These are phyloP conservation scores for Mastacembelus armatus DNA, from an alignment of 2,797 vertebrate genomes.

Conservation along the genomic window DNA sequence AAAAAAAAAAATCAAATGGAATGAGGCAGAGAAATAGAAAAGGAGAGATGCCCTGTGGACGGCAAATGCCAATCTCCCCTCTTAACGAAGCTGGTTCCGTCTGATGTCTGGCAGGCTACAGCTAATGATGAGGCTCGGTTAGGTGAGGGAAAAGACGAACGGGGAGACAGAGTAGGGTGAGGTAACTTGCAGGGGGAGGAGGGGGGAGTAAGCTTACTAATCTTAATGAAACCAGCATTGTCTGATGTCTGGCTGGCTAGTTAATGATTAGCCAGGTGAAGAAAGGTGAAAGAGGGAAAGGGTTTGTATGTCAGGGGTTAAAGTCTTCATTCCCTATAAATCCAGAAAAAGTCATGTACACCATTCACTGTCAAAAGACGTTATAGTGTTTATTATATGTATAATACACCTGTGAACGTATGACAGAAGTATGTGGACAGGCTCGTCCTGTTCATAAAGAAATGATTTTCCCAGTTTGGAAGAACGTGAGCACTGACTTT, in stretches of 20 bases:
- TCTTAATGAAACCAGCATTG: slow-evolving; percentile 50
- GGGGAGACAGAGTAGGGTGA: background rate
- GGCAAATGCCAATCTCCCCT: slow-evolving; percentile 52
- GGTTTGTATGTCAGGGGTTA: no score
- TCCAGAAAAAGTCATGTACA: slow-evolving; percentile 27
- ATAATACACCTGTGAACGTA: no score
- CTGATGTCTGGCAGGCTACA: slow-evolving; percentile 56
- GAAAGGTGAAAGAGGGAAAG: background rate
- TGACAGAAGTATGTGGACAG: no score
- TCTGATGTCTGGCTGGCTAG: slow-evolving; percentile 47
- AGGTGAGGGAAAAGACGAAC: slow-evolving; percentile 34
- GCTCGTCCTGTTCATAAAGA: no score
- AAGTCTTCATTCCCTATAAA: background rate
- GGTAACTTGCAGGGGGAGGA: background rate
- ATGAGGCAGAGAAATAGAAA: slow-evolving; percentile 28
- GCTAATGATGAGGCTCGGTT: slow-evolving; percentile 69
- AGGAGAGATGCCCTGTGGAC: slow-evolving; percentile 38
- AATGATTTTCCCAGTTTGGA: background rate
- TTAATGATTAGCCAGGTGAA: slow-evolving; percentile 49
- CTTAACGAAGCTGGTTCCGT: slow-evolving; percentile 60
- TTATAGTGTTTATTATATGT: no score
- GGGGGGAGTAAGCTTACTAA: background rate
- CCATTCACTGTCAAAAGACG: background rate
- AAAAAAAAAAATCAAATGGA: slow-evolving; percentile 45
- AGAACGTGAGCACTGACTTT: background rate